Evolutionary conservation across 2,113 vertebrate genomes (phyloP).

Genomic region (Oceanodroma tethys): DNA sequence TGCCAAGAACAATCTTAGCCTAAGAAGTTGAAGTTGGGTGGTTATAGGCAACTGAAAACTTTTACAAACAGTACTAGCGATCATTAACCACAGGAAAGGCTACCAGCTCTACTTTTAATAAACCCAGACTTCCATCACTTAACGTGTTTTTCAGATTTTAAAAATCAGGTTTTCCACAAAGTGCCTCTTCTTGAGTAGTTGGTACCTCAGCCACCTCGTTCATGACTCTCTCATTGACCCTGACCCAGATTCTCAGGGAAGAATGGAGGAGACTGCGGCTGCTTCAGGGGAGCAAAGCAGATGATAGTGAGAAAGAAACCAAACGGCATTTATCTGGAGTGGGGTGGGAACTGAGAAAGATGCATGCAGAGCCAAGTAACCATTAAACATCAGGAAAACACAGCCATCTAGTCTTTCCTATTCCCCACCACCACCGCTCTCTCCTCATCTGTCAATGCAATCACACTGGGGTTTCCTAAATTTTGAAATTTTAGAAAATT

Average conservation of each 20-base stretch:
- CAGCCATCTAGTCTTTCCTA: background rate
- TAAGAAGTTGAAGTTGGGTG: background rate
- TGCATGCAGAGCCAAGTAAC: background rate
- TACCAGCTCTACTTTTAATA: background rate
- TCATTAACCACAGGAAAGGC: background rate
- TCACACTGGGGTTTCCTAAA: background rate
- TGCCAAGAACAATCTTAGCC: background rate
- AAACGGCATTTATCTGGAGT: background rate
- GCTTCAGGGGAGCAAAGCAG: background rate
- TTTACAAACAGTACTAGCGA: background rate
- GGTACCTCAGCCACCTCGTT: accelerated
- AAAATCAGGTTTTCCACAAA: background rate
- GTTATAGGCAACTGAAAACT: background rate
- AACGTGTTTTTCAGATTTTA: background rate
- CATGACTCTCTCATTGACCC: background rate
- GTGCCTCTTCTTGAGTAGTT: background rate
- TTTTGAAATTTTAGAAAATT: background rate
- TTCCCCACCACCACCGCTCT: background rate
- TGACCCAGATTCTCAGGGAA: background rate
- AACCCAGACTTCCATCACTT: background rate
- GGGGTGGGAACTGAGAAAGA: background rate
- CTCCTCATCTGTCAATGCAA: background rate
- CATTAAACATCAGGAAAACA: background rate
- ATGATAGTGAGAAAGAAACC: background rate
- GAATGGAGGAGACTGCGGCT: background rate